phyloP scores from a whole-genome alignment of 1,140 invertebrate species.

The Leguminivora glycinivorella region DNA sequence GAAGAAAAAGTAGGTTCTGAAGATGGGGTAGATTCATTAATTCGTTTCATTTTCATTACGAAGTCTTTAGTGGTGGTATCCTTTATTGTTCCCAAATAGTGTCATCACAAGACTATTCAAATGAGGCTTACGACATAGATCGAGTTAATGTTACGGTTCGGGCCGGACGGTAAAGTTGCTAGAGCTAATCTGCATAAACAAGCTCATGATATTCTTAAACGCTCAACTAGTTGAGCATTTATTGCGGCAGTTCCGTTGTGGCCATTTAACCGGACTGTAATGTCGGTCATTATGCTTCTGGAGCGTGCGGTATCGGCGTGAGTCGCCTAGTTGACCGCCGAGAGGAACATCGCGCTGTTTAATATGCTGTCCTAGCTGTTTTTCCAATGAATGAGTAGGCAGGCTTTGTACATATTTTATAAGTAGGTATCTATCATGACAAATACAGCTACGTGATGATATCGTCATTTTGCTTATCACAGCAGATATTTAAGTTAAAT shows the following conservation, averaged over 20 bases:
- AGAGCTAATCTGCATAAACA: constrained; percentile 13
- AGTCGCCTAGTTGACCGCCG: background rate
- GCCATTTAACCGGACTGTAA: constrained; percentile 34
- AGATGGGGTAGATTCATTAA: background rate
- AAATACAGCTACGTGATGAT: no score
- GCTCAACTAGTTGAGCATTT: constrained; percentile 18
- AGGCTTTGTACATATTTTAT: no score
- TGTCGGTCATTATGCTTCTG: constrained; percentile 30
- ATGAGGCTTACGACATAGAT: background rate
- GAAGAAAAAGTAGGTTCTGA: background rate
- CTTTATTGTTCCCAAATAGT: background rate
- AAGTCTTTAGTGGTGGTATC: background rate
- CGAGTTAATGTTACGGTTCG: background rate
- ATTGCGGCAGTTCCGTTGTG: constrained; percentile 29
- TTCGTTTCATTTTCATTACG: no score
- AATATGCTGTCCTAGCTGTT: background rate
- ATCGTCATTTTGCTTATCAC: no score
- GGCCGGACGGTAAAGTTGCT: background rate
- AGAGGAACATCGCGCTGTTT: constrained; percentile 3
- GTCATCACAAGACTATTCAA: background rate
- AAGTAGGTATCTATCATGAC: no score
- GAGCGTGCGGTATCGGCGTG: constrained; percentile 31
- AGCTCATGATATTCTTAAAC: constrained; percentile 11
- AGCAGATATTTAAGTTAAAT: no score
- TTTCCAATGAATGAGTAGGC: background rate